Base-by-base conservation (phyloP, 2,113 vertebrate genomes). In the Oncorhynchus gorbuscha region DNA sequence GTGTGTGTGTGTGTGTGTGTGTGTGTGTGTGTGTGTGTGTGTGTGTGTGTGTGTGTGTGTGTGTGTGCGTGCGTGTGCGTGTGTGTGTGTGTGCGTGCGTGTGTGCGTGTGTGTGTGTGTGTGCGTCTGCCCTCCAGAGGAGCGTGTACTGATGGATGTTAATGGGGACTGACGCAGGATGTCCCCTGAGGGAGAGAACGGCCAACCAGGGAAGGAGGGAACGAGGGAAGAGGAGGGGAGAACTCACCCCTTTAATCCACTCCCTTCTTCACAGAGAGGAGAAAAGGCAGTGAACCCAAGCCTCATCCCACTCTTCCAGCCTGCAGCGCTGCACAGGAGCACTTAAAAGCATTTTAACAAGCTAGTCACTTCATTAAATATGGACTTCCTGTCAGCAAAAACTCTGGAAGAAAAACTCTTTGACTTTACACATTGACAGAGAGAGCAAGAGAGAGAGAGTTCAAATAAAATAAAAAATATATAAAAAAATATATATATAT, bases 351-450 rank as follows among this genome's bases (percentile, higher is more conserved):
- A 86, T 93, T 92, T 93, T 91, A 90, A 92, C 90, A 93, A 93
- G 89, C 90, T 87, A 90, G 86, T 91, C 89, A 91, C 88, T 93
- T 93, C 90, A 94, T 94, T 94, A 94, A 93, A 94, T 93, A 93
- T 94, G 91, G 90, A 93, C 90, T 92, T 93, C 87, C 89, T 91
- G 86, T 91, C 83, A 71, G 59, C 81, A 26, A 68, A 90, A 88
- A 85, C 82, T 87, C 66, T 65, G 5, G 48, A 84, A 91, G 90
- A 85, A 80, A 85, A 88, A 85, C 89, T 86, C 74, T 76, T 77
- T 85, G 89, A 86, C 83, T 87, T 89, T 67, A 83, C 83, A 80
- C 89, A 89, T 89, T 86, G 77, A 79, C 24, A 76, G 66, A 84
- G 82, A 84, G 64, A 85, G 24, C 73, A 59, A 87, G 59, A 88